phyloP scores from a whole-genome alignment of 2,888 invertebrate genomes.

The Nasonovia ribisnigri region DNA sequence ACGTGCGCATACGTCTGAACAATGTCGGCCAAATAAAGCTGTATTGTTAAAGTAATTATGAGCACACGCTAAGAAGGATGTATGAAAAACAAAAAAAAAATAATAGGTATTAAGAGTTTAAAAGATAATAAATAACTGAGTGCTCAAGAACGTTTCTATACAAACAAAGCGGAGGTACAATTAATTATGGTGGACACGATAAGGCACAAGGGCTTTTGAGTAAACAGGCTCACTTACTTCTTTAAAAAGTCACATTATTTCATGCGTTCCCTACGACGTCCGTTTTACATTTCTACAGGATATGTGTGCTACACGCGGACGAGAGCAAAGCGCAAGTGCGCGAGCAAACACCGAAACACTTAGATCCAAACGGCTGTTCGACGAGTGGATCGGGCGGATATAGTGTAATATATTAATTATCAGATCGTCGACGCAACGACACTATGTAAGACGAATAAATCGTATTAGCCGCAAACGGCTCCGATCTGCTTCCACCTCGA shows the following conservation, averaged over 20 bases:
- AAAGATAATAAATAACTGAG: constrained; percentile 33
- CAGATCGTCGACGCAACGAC: not conserved
- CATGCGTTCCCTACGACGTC: not conserved
- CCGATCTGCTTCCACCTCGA: not conserved
- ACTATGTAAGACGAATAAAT: not conserved
- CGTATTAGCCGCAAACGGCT: not conserved
- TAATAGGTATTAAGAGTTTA: not conserved
- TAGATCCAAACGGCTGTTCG: not conserved
- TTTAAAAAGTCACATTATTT: constrained; percentile 25
- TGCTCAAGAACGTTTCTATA: constrained; percentile 60
- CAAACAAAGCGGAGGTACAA: constrained; percentile 24
- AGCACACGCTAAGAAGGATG: not conserved
- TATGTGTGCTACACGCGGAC: not conserved
- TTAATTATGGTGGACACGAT: constrained; percentile 5
- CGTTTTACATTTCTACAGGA: constrained; percentile 4
- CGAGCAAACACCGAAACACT: not conserved
- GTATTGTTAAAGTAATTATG: constrained; percentile 18
- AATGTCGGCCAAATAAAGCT: constrained; percentile 37
- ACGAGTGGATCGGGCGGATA: not conserved
- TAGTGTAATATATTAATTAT: not conserved
- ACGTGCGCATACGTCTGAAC: constrained; percentile 1
- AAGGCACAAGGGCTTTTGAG: constrained; percentile 46
- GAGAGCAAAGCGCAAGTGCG: not conserved
- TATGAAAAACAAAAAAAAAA: not conserved
- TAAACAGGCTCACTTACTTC: constrained; percentile 52